A percentile compares a stretch with the other conserved stretches of the same genome.
These are phyloP conservation scores for Rhinoderma darwinii DNA, from an alignment of 2,113 vertebrate species.

Conservation along the genomic window DNA sequence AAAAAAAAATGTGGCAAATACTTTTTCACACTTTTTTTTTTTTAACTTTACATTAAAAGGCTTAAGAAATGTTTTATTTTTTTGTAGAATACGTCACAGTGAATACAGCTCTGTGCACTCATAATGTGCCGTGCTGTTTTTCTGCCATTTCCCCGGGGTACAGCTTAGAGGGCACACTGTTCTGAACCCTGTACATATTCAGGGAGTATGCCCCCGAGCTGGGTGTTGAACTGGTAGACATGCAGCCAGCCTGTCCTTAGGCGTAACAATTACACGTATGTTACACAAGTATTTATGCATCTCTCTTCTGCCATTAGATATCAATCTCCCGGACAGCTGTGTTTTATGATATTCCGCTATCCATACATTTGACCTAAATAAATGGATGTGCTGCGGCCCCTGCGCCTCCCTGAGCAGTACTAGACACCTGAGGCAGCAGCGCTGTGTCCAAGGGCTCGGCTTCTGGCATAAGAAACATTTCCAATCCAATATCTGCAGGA, in stretches of 20 bases:
- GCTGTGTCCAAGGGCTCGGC: conserved; percentile 12
- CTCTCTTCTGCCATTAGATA: conserved; percentile 3
- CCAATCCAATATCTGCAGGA: background rate
- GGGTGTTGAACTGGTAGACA: conserved; percentile 27
- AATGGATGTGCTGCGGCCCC: background rate
- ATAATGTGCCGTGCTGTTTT: background rate
- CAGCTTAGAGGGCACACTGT: conserved; percentile 1
- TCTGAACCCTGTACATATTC: conserved; percentile 3
- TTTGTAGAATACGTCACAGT: background rate
- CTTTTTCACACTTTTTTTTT: too few species aligned
- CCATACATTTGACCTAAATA: conserved; percentile 47
- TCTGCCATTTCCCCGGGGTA: background rate
- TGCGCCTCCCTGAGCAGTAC: background rate
- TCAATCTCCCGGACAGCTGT: conserved; percentile 35
- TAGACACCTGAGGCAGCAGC: conserved; percentile 9
- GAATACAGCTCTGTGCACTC: background rate
- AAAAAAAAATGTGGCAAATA: too few species aligned
- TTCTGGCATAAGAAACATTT: conserved; percentile 11
- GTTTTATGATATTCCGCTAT: conserved; percentile 41
- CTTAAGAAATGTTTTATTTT: background rate
- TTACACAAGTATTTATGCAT: conserved; percentile 20
- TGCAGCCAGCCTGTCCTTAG: conserved; percentile 22
- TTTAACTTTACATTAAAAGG: background rate
- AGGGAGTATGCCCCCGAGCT: conserved; percentile 5
- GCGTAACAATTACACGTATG: background rate